These are phyloP conservation scores for Acronicta alni DNA, from an alignment of 2,888 invertebrate species.

Conservation along the genomic window DNA sequence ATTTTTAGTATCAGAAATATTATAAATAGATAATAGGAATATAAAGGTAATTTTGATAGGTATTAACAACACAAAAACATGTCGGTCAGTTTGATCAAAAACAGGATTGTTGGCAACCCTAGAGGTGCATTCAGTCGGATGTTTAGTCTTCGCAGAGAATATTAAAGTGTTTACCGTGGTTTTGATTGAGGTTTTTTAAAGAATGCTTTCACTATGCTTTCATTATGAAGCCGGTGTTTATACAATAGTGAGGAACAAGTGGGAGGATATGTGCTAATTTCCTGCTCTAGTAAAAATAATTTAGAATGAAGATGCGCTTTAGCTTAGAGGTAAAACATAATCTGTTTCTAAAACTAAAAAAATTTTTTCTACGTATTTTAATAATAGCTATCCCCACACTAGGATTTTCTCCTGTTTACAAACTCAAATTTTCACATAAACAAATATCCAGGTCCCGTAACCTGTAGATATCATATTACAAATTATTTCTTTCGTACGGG, in stretches of 20 bases:
- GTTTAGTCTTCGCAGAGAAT: constrained; percentile 22
- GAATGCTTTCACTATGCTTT: background rate
- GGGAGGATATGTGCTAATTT: background rate
- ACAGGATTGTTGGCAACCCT: constrained; percentile 10
- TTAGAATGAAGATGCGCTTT: background rate
- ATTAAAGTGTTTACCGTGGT: constrained; percentile 1
- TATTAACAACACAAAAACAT: background rate
- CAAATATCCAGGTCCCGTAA: too few species aligned
- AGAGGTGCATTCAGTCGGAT: constrained; percentile 23
- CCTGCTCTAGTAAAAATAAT: background rate
- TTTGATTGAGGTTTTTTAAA: background rate
- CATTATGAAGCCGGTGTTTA: constrained; percentile 3
- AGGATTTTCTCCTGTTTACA: too few species aligned
- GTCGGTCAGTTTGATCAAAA: background rate
- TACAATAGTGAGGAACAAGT: background rate
- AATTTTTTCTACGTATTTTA: too few species aligned
- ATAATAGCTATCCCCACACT: too few species aligned
- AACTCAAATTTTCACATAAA: too few species aligned
- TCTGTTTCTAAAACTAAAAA: too few species aligned
- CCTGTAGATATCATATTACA: too few species aligned
- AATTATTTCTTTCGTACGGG: too few species aligned
- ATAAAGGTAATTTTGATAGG: too few species aligned
- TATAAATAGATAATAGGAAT: too few species aligned
- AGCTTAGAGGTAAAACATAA: too few species aligned
- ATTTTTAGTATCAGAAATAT: too few species aligned